These are phyloP conservation scores for Erpobdella octoculata DNA, from an alignment of 2,888 invertebrate genomes.

Conservation along the genomic window DNA sequence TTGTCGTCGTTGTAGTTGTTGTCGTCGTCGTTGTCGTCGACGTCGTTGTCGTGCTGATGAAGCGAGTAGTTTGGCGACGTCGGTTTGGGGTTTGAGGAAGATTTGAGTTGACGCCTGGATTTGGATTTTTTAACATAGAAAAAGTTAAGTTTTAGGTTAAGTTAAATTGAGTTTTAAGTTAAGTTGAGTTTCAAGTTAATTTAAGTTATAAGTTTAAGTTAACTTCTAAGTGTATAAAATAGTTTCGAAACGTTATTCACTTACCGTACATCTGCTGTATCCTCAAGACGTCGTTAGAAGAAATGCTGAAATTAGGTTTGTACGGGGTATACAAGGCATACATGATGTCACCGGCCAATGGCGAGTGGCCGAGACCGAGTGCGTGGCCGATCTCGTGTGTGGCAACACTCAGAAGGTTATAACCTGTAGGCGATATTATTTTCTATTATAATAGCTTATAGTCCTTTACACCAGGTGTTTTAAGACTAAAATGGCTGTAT, in stretches of 20 bases:
- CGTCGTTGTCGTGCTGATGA: neutral
- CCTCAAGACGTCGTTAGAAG: constrained; percentile 2
- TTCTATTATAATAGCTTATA: too few relatives aligned
- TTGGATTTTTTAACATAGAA: neutral
- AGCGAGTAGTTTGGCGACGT: too few relatives aligned
- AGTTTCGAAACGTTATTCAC: too few relatives aligned
- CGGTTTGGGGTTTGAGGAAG: neutral
- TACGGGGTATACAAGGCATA: constrained; percentile 20
- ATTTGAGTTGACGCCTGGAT: neutral
- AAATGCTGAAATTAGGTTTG: constrained; percentile 1
- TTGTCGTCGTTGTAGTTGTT: neutral
- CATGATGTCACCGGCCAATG: constrained; percentile 5
- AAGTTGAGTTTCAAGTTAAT: neutral
- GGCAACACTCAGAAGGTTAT: constrained; percentile 32
- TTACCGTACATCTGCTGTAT: constrained; percentile 23
- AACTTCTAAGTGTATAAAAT: too few relatives aligned
- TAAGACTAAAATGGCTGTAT: too few relatives aligned
- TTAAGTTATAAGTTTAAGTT: neutral
- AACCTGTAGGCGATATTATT: neutral
- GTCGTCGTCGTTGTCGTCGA: constrained; percentile 12
- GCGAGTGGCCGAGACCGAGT: constrained; percentile 29
- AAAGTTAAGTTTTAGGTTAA: neutral
- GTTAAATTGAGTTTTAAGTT: neutral
- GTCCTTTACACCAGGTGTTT: too few relatives aligned
- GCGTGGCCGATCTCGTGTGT: constrained; percentile 38